These are phyloP conservation scores for Seriola quinqueradiata DNA, from an alignment of 2,113 vertebrate genomes.

Conservation along the genomic window DNA sequence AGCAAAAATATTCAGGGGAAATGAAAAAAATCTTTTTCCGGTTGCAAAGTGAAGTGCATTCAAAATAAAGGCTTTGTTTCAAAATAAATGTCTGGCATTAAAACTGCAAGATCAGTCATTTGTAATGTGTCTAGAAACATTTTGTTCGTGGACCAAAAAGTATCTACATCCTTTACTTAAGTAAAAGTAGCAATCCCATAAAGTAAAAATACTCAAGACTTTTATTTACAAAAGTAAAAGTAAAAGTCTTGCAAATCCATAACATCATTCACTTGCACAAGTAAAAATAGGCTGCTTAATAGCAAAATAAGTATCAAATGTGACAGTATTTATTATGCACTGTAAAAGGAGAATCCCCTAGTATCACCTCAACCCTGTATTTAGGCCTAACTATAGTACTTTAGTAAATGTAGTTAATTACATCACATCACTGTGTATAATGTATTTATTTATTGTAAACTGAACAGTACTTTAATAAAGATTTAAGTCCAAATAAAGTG, in stretches of 20 bases:
- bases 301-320: too few relatives aligned
- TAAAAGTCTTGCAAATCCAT: background rate
- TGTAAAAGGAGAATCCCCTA: background rate
- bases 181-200: background rate
- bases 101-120: background rate
- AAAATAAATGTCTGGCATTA: slow-evolving; percentile 28
- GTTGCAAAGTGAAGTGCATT: slow-evolving; percentile 36
- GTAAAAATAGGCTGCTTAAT: background rate
- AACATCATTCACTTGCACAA: too few relatives aligned
- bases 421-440: background rate
- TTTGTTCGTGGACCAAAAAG: background rate
- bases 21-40: slow-evolving; percentile 44
- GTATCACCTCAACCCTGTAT: background rate
- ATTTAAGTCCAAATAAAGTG: background rate
- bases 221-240: too few relatives aligned
- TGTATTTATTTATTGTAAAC: background rate
- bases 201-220: background rate
- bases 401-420: background rate
- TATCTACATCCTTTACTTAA: background rate
- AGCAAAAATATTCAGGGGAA: slow-evolving; percentile 48
- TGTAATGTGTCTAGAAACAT: background rate
- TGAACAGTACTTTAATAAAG: background rate
- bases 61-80: slow-evolving; percentile 64
- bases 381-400: background rate
- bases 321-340: background rate